A percentile compares a stretch with the other conserved stretches of the same genome.
Conservation (phyloP, 2,888 invertebrate genomes). For the Fragum whitleyi region DNA sequence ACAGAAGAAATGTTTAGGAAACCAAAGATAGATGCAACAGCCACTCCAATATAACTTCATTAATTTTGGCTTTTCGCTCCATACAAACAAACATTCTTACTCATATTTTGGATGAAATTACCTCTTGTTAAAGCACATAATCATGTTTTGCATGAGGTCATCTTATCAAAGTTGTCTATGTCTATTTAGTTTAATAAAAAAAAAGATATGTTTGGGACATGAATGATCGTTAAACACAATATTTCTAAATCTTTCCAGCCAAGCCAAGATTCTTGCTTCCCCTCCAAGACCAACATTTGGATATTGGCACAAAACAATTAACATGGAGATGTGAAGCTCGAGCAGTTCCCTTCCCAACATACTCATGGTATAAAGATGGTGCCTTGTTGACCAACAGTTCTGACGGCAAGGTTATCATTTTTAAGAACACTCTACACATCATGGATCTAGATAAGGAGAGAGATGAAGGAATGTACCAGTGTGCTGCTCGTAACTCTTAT, state of each 20-base stretch:
- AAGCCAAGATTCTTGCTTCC: constrained; percentile 80
- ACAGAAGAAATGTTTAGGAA: too few species aligned
- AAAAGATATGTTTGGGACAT: too few species aligned
- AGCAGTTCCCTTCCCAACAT: constrained; percentile 75
- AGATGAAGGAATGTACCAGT: constrained; percentile 96
- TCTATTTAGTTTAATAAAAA: too few species aligned
- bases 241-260: constrained; percentile 73
- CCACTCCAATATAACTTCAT: too few species aligned
- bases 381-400: constrained; percentile 29
- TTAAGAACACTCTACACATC: constrained; percentile 71
- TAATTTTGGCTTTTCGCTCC: too few species aligned
- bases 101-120: too few species aligned
- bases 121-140: too few species aligned
- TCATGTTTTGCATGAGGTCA: too few species aligned
- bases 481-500: constrained; percentile 90
- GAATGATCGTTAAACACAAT: too few species aligned
- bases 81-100: too few species aligned
- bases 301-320: constrained; percentile 73
- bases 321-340: constrained; percentile 82
- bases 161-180: too few species aligned
- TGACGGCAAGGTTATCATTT: constrained; percentile 48
- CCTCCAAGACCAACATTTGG: constrained; percentile 79
- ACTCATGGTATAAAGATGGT: constrained; percentile 73
- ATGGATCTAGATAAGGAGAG: constrained; percentile 46
- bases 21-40: too few species aligned